These are phyloP conservation scores for Trididemnum clinides DNA, from an alignment of 23 tunicate genomes.

Conservation along the genomic window DNA sequence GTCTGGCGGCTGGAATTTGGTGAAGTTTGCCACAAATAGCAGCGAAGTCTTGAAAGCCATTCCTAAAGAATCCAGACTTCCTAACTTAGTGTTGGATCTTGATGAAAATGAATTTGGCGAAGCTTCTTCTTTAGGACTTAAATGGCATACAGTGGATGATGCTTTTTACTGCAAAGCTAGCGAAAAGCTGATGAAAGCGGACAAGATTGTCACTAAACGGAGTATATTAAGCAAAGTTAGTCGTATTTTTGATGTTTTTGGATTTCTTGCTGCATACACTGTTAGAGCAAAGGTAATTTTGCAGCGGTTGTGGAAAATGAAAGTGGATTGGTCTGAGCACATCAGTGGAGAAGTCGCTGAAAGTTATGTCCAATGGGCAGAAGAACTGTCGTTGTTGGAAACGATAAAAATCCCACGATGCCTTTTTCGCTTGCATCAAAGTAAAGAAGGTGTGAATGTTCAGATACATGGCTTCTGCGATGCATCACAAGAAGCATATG, in stretches of 20 bases:
- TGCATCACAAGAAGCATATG: too few relatives aligned
- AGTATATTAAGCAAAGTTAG: not conserved
- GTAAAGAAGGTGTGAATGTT: not conserved
- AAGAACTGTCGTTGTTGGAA: too few relatives aligned
- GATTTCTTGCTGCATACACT: slow-evolving; percentile 6
- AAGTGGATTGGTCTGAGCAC: too few relatives aligned
- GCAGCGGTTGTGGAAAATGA: too few relatives aligned
- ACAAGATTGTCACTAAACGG: slow-evolving; percentile 1
- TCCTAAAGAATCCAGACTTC: not conserved
- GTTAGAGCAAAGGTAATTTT: too few relatives aligned
- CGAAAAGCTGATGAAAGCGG: not conserved
- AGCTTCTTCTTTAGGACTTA: not conserved
- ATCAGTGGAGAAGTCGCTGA: not conserved
- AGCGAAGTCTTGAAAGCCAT: not conserved
- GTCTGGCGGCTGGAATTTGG: not conserved
- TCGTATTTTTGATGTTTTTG: not conserved
- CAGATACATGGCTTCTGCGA: not conserved
- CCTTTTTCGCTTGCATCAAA: not conserved
- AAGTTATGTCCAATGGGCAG: not conserved
- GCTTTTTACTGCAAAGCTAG: not conserved
- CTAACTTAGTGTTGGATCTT: not conserved
- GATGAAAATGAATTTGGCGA: not conserved
- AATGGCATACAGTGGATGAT: not conserved
- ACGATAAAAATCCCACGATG: not conserved
- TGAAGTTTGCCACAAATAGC: not conserved